Conservation (phyloP, 2,113 vertebrate species). For the Hirundichthys speculiger region DNA sequence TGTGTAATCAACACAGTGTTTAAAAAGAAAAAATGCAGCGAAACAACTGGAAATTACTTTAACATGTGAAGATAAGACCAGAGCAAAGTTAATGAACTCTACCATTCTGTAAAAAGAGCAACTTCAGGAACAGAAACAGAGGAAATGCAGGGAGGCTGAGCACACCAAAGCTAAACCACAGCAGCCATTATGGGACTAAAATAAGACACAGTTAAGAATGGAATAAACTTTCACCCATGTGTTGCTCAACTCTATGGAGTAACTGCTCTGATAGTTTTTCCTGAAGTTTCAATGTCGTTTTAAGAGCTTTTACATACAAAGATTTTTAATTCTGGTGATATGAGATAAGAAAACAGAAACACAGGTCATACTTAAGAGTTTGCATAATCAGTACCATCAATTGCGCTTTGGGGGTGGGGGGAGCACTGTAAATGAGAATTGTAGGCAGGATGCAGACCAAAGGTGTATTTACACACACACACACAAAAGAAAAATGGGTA, state of each 20-base stretch:
- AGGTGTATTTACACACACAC: background rate
- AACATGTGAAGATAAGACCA: background rate
- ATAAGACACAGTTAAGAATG: constrained; percentile 25
- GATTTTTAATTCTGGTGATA: constrained; percentile 1
- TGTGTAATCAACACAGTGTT: too few relatives aligned
- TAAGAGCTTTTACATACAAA: background rate
- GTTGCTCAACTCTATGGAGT: background rate
- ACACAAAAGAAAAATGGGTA: background rate
- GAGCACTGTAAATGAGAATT: constrained; percentile 42
- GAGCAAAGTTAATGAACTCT: constrained; percentile 10
- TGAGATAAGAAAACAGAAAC: constrained; percentile 39
- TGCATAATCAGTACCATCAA: background rate
- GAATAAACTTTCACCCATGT: constrained; percentile 31
- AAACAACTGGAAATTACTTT: background rate
- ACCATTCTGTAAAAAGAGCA: constrained; percentile 31
- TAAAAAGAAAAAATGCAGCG: too few relatives aligned
- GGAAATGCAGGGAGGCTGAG: constrained; percentile 37
- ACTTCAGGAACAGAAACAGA: constrained; percentile 41
- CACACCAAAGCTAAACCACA: constrained; percentile 58
- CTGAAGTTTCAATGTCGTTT: constrained; percentile 1
- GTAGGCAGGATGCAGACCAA: constrained; percentile 14
- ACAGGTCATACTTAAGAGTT: constrained; percentile 32
- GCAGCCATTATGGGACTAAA: constrained; percentile 59
- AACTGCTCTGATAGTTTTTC: background rate
- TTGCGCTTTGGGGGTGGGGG: constrained; percentile 22